A percentile compares a stretch with the other conserved stretches of the same genome.
Conservation (phyloP, 2,888 invertebrate genomes). For the Theretra japonica region DNA sequence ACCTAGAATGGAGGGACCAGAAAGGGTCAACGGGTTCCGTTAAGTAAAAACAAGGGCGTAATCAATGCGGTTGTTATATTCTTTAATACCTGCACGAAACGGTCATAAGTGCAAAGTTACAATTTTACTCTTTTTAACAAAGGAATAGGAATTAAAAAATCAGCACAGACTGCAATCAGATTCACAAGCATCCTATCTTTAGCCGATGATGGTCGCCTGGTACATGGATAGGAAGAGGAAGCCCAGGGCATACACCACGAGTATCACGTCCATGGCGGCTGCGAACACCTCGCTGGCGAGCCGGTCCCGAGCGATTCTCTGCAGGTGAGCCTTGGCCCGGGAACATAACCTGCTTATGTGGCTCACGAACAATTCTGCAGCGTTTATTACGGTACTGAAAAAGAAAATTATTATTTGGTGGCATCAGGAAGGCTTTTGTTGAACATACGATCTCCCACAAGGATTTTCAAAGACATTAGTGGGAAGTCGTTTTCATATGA, state of each 20-base stretch:
- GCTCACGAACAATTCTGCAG: conserved; percentile 50
- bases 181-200: background rate
- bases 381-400: conserved; percentile 55
- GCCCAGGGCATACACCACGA: conserved; percentile 69
- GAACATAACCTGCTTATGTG: conserved; percentile 47
- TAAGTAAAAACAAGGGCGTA: too few relatives aligned
- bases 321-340: conserved; percentile 45
- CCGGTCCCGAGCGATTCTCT: conserved; percentile 52
- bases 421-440: too few relatives aligned
- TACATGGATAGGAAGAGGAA: conserved; percentile 70
- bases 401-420: background rate
- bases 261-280: conserved; percentile 62
- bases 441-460: too few relatives aligned
- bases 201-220: conserved; percentile 51
- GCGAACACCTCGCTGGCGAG: conserved; percentile 62
- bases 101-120: too few relatives aligned
- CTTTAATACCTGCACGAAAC: too few relatives aligned
- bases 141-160: background rate
- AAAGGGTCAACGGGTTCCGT: too few relatives aligned
- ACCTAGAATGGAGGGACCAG: too few relatives aligned
- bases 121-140: too few relatives aligned
- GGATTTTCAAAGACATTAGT: background rate
- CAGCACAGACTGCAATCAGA: background rate
- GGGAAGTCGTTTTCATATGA: too few relatives aligned
- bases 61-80: too few relatives aligned